Evolutionary conservation across 1,140 invertebrate species (phyloP), one percentile per base, ranked within the genome.

Genomic region (Portunus trituberculatus): DNA sequence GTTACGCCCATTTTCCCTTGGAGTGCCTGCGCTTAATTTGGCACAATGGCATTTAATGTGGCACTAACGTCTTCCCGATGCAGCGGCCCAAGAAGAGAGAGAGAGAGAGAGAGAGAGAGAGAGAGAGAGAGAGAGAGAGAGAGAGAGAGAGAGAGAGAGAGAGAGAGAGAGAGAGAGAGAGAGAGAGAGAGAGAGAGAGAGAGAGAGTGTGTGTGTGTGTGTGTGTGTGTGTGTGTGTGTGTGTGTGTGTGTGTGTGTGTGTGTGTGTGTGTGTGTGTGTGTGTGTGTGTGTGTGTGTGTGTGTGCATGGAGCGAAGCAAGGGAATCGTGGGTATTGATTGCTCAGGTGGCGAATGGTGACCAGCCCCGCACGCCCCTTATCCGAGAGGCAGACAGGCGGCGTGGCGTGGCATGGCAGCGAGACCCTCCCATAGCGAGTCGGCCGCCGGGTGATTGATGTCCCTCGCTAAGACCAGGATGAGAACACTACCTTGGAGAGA

Each of bases 21-120:
- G 20, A n/a, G 67, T n/a, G 67, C 20, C 67, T n/a, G 67, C n/a
- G 67, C 20, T 76, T 76, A 76, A 76, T 76, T 76, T 76, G 67
- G 67, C 67, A 76, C 67, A 76, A 76, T 76, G 67, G 67, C 67
- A 76, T 76, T n/a, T 76, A 76, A 76, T 76, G 67, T 76, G 67
- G 67, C 67, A 76, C 20, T 76, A 76, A 76, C 67, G 67, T 76
- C 67, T 76, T 76, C 67, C 67, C 67, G 67, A 76, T 76, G 67
- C 67, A 76, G 25, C 67, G 67, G 12, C 25, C 16, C 20, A n/a
- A 76, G n/a, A 0, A 1, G 67, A n/a, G 67, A 76, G 67, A 76
- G 67, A 76, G 67, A 76, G 67, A 76, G 67, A 76, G 67, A 76
- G 67, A 76, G 67, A 76, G 67, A 76, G 67, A 76, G 67, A 76